A percentile compares a stretch with the other conserved stretches of the same genome.
Conservation (phyloP, 2,113 vertebrate species). For the Micronycteris hirsuta region DNA sequence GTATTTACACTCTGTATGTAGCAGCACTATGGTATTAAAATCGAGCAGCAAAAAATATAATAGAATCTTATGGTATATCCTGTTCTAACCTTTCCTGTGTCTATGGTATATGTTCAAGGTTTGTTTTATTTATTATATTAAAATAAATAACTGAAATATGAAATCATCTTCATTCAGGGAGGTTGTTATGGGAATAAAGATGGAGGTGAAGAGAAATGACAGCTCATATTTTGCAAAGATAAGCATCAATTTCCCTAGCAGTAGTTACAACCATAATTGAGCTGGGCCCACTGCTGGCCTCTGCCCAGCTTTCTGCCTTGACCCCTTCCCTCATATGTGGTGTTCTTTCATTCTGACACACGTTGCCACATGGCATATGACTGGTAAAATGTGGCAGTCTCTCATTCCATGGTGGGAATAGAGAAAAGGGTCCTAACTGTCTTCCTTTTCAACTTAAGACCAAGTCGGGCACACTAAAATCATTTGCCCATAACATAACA, state of each 20-base stretch:
- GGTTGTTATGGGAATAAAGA: neutral
- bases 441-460: conserved; percentile 8
- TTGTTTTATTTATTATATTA: conserved; percentile 37
- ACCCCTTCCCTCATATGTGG: neutral
- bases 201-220: neutral
- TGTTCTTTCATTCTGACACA: neutral
- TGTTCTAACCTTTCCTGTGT: neutral
- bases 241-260: neutral
- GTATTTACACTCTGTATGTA: neutral
- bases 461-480: neutral
- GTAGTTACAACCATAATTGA: neutral
- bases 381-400: neutral
- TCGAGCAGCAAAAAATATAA: neutral
- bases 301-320: neutral
- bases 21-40: conserved; percentile 2
- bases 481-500: neutral
- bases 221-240: conserved; percentile 40
- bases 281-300: neutral
- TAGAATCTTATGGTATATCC: neutral
- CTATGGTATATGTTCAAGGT: neutral
- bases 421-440: neutral
- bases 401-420: neutral
- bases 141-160: conserved; percentile 19
- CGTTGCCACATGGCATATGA: neutral
- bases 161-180: neutral